Evolutionary conservation across 2,888 invertebrate genomes (phyloP), one percentile per base, ranked within the genome.

Genomic region (Macrosiphum euphorbiae): DNA sequence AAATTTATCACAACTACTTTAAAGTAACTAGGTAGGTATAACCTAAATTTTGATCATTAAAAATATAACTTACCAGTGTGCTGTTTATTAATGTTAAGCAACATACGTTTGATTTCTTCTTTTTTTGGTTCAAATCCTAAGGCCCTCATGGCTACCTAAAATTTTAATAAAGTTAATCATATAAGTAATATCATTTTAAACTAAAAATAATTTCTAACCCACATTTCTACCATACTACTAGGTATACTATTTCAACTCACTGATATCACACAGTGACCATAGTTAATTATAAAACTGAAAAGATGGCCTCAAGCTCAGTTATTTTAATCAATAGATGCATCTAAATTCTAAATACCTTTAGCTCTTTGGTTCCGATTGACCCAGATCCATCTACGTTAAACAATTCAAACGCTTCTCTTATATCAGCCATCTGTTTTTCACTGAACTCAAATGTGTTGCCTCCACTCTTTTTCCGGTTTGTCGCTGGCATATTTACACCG

Each of bases 41-140:
- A 35, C 1, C 8, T 28, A 86, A 16, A 44, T 47, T 13, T 28
- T 26, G 13, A 28, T 86, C 16, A 86, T 47, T 47, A 86, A 86
- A 86, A 16, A 47, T 88, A 92, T 67, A 0, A 88, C 78, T 97
- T 97, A 92, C 98, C 98, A 95, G 97, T 97, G 86, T 97, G 97
- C 95, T 98, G 97, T 95, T 98, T 98, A 96, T 99, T 99, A 95
- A 99, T 97, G 96, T 98, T 98, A 4, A 98, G 97, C 95, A 98
- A 97, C 97, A 99, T 98, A 95, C 98, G 98, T 96, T 99, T 99
- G 44, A 99, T 98, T 96, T 99, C 99, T 96, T 99, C 99, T 96
- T 99, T 99, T 95, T 98, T 98, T 0, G 99, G 99, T 96, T 99
- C 99, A 96, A 99, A 99, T 0, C 99, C 99, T 28, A 99, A 96